Conservation (phyloP, 2,888 invertebrate species). For the Marasmarcha lunaedactyla region DNA sequence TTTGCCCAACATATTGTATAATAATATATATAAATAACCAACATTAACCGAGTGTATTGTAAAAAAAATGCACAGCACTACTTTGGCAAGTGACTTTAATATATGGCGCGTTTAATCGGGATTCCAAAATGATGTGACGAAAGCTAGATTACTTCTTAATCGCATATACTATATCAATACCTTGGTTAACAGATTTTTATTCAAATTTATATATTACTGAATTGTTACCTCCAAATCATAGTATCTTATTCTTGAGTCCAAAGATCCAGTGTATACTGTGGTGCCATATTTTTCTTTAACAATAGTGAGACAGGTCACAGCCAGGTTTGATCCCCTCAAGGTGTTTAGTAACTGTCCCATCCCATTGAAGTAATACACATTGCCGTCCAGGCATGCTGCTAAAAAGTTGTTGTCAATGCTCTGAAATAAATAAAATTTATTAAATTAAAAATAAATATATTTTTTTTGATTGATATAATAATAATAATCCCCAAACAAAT, state of each 20-base stretch:
- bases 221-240: constrained; percentile 71
- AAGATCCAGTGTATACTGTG: constrained; percentile 72
- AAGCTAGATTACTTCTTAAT: too few relatives aligned
- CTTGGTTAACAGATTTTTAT: too few relatives aligned
- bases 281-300: constrained; percentile 56
- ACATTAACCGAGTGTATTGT: too few relatives aligned
- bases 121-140: too few relatives aligned
- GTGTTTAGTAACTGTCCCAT: constrained; percentile 66
- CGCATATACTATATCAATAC: too few relatives aligned
- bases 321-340: constrained; percentile 69
- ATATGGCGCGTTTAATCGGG: too few relatives aligned
- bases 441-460: neutral
- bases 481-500: too few relatives aligned
- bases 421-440: constrained; percentile 40
- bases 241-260: constrained; percentile 72
- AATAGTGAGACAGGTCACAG: constrained; percentile 73
- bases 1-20: too few relatives aligned
- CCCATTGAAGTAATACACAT: constrained; percentile 71
- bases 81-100: too few relatives aligned
- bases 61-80: too few relatives aligned
- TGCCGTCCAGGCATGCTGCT: constrained; percentile 74
- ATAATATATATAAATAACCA: too few relatives aligned
- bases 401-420: constrained; percentile 70
- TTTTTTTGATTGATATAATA: neutral
- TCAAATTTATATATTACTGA: too few relatives aligned